Percentiles rank a stretch among this genome's conserved stretches.
These are phyloP conservation scores for Aporrectodea caliginosa DNA, from an alignment of 1,140 invertebrate species.

Conservation along the genomic window DNA sequence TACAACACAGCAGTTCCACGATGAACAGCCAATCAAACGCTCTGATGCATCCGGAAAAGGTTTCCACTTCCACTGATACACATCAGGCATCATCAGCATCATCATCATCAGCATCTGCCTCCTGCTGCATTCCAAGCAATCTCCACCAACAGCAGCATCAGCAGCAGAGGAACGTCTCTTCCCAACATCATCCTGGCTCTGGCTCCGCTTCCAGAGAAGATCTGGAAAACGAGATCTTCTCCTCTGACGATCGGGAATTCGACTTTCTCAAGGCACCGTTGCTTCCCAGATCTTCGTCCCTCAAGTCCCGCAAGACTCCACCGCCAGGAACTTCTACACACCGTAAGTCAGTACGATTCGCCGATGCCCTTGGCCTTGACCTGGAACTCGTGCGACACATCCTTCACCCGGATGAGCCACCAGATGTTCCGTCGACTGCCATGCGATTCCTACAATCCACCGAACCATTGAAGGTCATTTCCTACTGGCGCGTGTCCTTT, in stretches of 20 bases:
- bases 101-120: too few relatives aligned
- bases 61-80: too few relatives aligned
- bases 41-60: too few relatives aligned
- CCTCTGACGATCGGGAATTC: conserved; percentile 47
- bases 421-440: conserved; percentile 47
- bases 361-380: conserved; percentile 14
- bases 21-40: too few relatives aligned
- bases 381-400: conserved; percentile 15
- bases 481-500: conserved; percentile 68
- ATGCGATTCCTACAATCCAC: conserved; percentile 42
- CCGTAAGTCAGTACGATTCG: conserved; percentile 58
- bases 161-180: too few relatives aligned
- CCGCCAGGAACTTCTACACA: conserved; percentile 68
- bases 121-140: too few relatives aligned
- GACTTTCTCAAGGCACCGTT: conserved; percentile 41
- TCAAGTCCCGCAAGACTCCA: conserved; percentile 85
- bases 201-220: too few relatives aligned
- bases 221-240: conserved; percentile 14
- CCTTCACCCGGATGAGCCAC: conserved; percentile 8
- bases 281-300: conserved; percentile 61
- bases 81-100: too few relatives aligned
- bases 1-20: too few relatives aligned
- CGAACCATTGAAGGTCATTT: conserved; percentile 29
- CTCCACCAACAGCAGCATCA: too few relatives aligned
- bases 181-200: too few relatives aligned